Evolutionary conservation across 2,113 vertebrate genomes (phyloP).

Genomic region (Mirza zaza): DNA sequence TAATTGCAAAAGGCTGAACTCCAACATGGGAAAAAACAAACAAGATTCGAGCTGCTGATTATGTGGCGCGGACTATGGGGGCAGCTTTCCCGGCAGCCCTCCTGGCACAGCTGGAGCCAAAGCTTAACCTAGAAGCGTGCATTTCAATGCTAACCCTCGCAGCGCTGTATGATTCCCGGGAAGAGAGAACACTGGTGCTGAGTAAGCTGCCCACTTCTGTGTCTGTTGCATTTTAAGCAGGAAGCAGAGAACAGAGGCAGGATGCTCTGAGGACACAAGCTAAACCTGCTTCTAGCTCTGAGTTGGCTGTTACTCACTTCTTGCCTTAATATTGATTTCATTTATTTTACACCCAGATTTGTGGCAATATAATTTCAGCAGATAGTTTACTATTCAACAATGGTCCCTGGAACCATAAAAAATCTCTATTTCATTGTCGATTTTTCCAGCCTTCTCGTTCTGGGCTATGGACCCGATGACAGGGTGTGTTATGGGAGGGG

Average conservation of each 20-base stretch:
- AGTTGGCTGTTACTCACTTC: not conserved
- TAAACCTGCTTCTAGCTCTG: not conserved
- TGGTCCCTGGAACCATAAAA: not conserved
- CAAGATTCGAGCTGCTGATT: not conserved
- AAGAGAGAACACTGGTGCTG: not conserved
- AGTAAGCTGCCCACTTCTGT: constrained; percentile 11
- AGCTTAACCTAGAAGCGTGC: not conserved
- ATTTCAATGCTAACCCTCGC: not conserved
- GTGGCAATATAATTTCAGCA: not conserved
- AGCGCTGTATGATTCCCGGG: not conserved
- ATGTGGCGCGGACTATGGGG: not conserved
- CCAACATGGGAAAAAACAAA: not conserved
- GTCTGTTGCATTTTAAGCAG: constrained; percentile 36
- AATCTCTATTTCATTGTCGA: not conserved
- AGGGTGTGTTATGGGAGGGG: not conserved
- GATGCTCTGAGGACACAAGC: not conserved
- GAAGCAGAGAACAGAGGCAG: not conserved
- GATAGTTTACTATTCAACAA: not conserved
- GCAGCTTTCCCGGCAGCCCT: not conserved
- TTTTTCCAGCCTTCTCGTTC: not conserved
- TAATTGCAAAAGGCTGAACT: not conserved
- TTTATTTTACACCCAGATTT: constrained; percentile 33
- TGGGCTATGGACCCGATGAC: no score
- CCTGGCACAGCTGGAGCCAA: not conserved
- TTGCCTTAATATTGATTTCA: constrained; percentile 13